Evolutionary conservation across 2,888 invertebrate species (phyloP).

Genomic region (Andricus curvator): DNA sequence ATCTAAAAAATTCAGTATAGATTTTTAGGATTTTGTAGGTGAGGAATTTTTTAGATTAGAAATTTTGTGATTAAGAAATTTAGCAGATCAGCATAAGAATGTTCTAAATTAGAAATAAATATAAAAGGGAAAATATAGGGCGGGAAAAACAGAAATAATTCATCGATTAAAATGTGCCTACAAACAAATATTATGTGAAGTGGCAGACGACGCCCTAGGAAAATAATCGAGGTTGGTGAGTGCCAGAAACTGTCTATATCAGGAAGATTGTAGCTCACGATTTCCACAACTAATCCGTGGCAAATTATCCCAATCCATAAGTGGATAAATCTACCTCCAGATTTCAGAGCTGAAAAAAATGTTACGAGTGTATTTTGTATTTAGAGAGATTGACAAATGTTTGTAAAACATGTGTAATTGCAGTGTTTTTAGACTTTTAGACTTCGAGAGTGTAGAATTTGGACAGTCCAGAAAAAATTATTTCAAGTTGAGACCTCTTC

Average conservation of each 20-base stretch:
- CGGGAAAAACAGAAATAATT: not conserved
- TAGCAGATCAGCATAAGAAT: not conserved
- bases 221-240: slow-evolving; percentile 86
- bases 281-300: slow-evolving; percentile 87
- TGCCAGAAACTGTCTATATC: slow-evolving; percentile 93
- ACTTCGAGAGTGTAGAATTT: not conserved
- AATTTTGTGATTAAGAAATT: not conserved
- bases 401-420: not conserved
- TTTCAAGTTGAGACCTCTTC: not conserved
- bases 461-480: not conserved
- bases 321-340: slow-evolving; percentile 87
- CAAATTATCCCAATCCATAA: slow-evolving; percentile 87
- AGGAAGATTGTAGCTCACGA: slow-evolving; percentile 84
- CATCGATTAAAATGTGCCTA: slow-evolving; percentile 76
- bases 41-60: not conserved
- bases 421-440: slow-evolving; percentile 18
- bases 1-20: slow-evolving; percentile 76
- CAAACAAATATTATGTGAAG: slow-evolving; percentile 87
- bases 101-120: not conserved
- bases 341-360: slow-evolving; percentile 81
- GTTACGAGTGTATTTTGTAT: not conserved
- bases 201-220: slow-evolving; percentile 86
- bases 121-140: not conserved
- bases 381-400: not conserved
- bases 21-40: not conserved